These are phyloP conservation scores for Sisor rabdophorus DNA, from an alignment of 2,113 vertebrate species.

Conservation along the genomic window DNA sequence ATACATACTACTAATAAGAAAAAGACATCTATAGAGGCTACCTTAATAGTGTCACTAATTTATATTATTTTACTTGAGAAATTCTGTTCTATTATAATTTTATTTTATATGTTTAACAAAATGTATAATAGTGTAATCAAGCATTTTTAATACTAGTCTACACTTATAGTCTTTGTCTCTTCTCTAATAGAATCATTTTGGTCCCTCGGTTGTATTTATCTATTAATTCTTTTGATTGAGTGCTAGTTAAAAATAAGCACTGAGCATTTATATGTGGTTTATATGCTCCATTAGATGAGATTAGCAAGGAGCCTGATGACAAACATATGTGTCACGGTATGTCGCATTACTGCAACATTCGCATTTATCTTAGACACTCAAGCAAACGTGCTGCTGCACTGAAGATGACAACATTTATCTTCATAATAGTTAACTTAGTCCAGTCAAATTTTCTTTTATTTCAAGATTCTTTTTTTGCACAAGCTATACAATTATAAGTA, in stretches of 20 bases:
- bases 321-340: slow-evolving; percentile 4
- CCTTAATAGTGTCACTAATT: background rate
- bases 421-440: slow-evolving; percentile 24
- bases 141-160: background rate
- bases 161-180: slow-evolving; percentile 46
- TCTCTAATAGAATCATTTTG: slow-evolving; percentile 46
- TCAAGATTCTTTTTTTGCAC: slow-evolving; percentile 13
- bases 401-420: slow-evolving; percentile 28
- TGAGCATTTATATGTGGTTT: slow-evolving; percentile 28
- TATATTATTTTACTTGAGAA: background rate
- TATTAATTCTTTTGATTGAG: slow-evolving; percentile 52
- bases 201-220: slow-evolving; percentile 43
- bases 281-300: slow-evolving; percentile 30
- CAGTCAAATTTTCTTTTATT: slow-evolving; percentile 4
- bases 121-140: slow-evolving; percentile 33
- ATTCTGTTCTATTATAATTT: background rate
- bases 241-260: slow-evolving; percentile 46
- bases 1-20: background rate
- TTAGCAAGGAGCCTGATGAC: slow-evolving; percentile 9
- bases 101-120: background rate
- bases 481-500: slow-evolving; percentile 2
- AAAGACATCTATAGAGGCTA: background rate
- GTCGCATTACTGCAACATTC: slow-evolving; percentile 11
- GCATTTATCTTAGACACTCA: slow-evolving; percentile 16
- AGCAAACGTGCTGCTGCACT: slow-evolving; percentile 24